Conservation (phyloP, 1,140 invertebrate species). For the Aphelinus atriplicis region DNA sequence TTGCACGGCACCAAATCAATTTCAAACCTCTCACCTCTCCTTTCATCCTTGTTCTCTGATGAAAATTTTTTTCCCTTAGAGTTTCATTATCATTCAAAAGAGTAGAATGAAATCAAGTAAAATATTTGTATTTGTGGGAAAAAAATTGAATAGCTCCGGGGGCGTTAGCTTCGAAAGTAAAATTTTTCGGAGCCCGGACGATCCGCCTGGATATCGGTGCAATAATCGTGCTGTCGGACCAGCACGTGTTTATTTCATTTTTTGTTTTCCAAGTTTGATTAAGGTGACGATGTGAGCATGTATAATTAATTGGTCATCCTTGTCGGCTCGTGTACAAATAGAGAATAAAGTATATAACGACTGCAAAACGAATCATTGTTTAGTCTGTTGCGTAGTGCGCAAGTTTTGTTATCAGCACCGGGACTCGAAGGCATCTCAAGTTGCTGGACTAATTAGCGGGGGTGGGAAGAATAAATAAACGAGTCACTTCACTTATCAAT, state of each 20-base stretch:
- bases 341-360: too few species aligned
- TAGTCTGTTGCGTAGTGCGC: too few species aligned
- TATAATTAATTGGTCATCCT: too few species aligned
- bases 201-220: conserved; percentile 44
- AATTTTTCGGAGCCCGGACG: conserved; percentile 49
- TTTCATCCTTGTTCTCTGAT: conserved; percentile 32
- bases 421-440: too few species aligned
- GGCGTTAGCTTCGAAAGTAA: conserved; percentile 41
- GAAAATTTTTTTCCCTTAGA: conserved; percentile 23
- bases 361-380: too few species aligned
- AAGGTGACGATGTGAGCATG: neutral
- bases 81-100: conserved; percentile 33
- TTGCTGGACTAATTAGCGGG: too few species aligned
- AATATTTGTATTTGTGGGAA: neutral
- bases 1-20: conserved; percentile 50
- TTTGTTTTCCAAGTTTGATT: conserved; percentile 33
- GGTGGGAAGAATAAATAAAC: too few species aligned
- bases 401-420: too few species aligned
- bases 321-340: too few species aligned
- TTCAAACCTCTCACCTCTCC: conserved; percentile 38
- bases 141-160: conserved; percentile 13
- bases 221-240: conserved; percentile 42
- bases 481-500: neutral
- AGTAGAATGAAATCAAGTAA: conserved; percentile 27
- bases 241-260: conserved; percentile 13